These are phyloP conservation scores for Centropus bengalensis DNA, from an alignment of 2,113 vertebrate genomes.

Conservation along the genomic window DNA sequence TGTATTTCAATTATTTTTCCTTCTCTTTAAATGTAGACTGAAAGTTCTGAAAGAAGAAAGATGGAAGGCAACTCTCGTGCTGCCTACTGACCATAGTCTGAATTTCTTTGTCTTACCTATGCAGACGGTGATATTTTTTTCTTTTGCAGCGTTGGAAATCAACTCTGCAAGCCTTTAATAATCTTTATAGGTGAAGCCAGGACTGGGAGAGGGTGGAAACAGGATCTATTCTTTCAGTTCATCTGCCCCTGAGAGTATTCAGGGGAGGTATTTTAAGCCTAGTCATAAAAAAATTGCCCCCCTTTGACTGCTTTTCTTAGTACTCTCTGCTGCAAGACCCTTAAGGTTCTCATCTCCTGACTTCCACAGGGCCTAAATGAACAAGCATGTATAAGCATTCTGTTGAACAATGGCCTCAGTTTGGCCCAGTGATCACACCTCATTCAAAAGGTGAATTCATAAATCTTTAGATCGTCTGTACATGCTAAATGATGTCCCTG, in stretches of 20 bases:
- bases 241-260: neutral
- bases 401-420: neutral
- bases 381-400: neutral
- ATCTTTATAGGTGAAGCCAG: neutral
- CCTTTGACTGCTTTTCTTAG: neutral
- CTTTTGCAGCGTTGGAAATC: neutral
- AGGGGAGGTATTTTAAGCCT: neutral
- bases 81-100: neutral
- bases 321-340: neutral
- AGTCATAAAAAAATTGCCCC: neutral
- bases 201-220: neutral
- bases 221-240: neutral
- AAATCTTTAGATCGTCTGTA: neutral
- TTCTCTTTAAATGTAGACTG: neutral
- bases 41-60: slow-evolving; percentile 16
- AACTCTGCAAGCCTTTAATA: slow-evolving; percentile 31
- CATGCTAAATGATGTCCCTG: neutral
- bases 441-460: neutral
- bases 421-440: neutral
- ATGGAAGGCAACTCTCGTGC: neutral
- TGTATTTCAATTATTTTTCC: slow-evolving; percentile 33
- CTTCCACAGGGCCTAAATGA: neutral
- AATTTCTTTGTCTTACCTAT: neutral
- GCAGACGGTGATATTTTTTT: slow-evolving; percentile 31
- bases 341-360: neutral